Evolutionary conservation across 1,140 invertebrate species (phyloP).

Genomic region (Drosophila truncata): DNA sequence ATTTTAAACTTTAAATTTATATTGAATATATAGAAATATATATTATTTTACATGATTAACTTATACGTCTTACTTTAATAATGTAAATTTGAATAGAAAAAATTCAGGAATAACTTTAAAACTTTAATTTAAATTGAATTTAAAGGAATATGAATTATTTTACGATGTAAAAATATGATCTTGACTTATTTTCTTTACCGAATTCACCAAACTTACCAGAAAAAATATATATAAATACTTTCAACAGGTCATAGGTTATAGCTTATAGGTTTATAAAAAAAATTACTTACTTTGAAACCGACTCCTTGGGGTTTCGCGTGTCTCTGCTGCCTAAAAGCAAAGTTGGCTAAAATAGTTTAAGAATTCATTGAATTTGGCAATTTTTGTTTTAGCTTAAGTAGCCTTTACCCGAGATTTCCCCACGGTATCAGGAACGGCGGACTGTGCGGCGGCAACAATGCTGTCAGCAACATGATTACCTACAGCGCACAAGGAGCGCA

Average conservation of each 20-base stretch:
- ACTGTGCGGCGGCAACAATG: slow-evolving; percentile 61
- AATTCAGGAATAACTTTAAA: neutral
- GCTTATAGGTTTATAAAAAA: neutral
- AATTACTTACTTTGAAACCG: neutral
- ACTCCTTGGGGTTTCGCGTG: neutral
- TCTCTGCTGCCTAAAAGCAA: neutral
- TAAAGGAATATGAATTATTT: neutral
- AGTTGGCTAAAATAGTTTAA: slow-evolving; percentile 2
- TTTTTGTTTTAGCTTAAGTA: slow-evolving; percentile 7
- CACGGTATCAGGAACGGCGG: slow-evolving; percentile 35
- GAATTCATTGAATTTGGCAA: slow-evolving; percentile 13
- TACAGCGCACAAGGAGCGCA: slow-evolving; percentile 51
- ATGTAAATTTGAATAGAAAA: neutral
- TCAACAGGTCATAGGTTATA: neutral
- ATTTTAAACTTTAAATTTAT: neutral
- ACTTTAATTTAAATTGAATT: neutral
- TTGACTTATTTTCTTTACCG: too few species aligned
- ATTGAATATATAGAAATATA: too few species aligned
- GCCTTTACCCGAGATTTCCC: neutral
- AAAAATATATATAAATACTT: neutral
- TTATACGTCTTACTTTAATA: neutral
- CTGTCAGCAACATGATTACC: slow-evolving; percentile 82
- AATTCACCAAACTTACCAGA: too few species aligned
- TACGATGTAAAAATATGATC: neutral
- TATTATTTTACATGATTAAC: neutral